phyloP scores from a whole-genome alignment of 2,113 vertebrate genomes.

The Rhinolophus ferrumequinum region DNA sequence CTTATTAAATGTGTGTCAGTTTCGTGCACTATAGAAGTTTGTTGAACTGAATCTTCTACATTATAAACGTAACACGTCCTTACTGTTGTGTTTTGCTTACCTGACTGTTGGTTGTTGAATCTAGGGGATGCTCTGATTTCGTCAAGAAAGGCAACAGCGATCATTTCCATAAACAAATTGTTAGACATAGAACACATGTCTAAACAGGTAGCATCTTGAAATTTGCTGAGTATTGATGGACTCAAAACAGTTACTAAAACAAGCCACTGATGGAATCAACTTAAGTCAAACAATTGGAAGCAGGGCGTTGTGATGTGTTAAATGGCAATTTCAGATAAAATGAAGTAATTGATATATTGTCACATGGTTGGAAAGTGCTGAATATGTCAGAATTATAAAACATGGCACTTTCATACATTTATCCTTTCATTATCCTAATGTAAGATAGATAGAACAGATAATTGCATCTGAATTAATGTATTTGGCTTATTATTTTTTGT shows the following conservation, averaged over 20 bases:
- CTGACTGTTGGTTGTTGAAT: neutral
- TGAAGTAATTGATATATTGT: neutral
- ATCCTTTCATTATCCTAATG: neutral
- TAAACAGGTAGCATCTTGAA: neutral
- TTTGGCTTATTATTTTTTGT: slow-evolving; percentile 14
- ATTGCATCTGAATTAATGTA: neutral
- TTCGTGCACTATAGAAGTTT: neutral
- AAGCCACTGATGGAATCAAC: neutral
- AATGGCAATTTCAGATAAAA: neutral
- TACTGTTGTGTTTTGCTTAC: neutral
- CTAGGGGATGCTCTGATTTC: neutral
- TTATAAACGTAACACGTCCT: neutral
- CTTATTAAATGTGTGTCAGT: neutral
- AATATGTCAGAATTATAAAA: neutral
- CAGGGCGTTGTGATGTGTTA: neutral
- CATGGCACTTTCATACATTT: neutral
- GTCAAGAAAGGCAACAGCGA: neutral
- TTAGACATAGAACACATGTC: neutral
- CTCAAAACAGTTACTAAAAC: neutral
- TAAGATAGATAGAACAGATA: neutral
- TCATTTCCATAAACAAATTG: neutral
- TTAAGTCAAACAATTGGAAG: neutral
- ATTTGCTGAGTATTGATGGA: neutral
- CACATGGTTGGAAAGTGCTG: neutral
- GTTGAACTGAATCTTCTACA: neutral